Conservation (phyloP, 2,888 invertebrate genomes). For the Hymenopus coronatus region DNA sequence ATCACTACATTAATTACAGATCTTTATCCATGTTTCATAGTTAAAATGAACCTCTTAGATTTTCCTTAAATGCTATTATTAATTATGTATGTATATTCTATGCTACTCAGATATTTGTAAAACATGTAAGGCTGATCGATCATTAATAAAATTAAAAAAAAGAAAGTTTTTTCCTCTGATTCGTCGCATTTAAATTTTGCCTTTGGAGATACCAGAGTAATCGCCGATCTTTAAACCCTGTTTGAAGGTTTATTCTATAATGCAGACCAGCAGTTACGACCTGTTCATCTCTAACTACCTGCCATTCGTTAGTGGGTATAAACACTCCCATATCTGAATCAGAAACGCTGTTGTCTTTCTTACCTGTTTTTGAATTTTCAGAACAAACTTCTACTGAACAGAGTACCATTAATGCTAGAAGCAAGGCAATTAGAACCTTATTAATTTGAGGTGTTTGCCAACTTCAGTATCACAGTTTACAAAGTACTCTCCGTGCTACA, state of each 20-base stretch:
- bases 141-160: no score
- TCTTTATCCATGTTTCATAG: no score
- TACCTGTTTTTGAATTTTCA: neutral
- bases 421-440: neutral
- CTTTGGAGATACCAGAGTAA: neutral
- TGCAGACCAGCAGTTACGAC: conserved; percentile 71
- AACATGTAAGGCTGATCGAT: no score
- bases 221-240: conserved; percentile 60
- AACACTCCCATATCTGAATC: conserved; percentile 42
- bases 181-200: neutral
- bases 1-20: no score
- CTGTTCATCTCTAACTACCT: conserved; percentile 63
- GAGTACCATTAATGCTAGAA: neutral
- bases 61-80: no score
- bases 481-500: no score
- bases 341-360: neutral
- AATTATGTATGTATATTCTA: no score
- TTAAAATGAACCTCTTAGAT: no score
- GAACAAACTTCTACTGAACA: neutral
- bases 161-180: neutral
- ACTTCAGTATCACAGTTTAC: no score
- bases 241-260: conserved; percentile 70
- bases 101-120: no score
- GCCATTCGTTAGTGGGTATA: conserved; percentile 62
- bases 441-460: no score